Base-by-base conservation (phyloP, 2,888 invertebrate species). In the Steinernema hermaphroditum region DNA sequence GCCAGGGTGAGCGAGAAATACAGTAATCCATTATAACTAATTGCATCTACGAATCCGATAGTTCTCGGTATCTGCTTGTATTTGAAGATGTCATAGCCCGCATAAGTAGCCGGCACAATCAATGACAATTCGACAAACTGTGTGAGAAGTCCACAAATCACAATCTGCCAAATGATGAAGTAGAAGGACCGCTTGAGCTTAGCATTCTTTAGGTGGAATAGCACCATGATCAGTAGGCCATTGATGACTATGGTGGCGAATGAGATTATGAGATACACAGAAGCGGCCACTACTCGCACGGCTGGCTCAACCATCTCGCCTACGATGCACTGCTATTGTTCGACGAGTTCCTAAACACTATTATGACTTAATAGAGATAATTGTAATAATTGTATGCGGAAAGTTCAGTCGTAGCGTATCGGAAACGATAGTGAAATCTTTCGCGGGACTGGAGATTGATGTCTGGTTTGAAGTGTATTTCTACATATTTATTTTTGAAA, bases 1-100 rank as follows among this genome's bases (percentile, higher is more conserved):
- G 54, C 27, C 6, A 54, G 27, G 2, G 27, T 22, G 24, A 54
- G 24, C 6, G 54, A 54, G 27, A 54, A 54, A 16, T 54, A 54
- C 54, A 54, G 54, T 22, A 54, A 27, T 54, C 54, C 54, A 24
- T 54, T 54, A 16, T 54, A 54, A 16, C 54, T 54, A 2, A 54
- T 12, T 27, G 54, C 27, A 27, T 54, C 54, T 6, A 54, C 14
- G 27, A 54, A 54, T 2, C n/a, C 54, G 8, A 54, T 54, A 8
- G 54, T 27, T 27, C 54, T 9, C 4, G 54, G 22, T 8, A 27
- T 22, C 2, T 24, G 27, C 12, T 24, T 22, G 19, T 27, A 19
- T 24, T 22, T 12, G 16, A 54, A 54, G 54, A 54, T 24, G 19
- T 54, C 54, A 27, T 54, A 54, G 2, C 54, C 54, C 14, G 54